phyloP scores from a whole-genome alignment of 2,113 vertebrate species.

The Bettongia penicillata region DNA sequence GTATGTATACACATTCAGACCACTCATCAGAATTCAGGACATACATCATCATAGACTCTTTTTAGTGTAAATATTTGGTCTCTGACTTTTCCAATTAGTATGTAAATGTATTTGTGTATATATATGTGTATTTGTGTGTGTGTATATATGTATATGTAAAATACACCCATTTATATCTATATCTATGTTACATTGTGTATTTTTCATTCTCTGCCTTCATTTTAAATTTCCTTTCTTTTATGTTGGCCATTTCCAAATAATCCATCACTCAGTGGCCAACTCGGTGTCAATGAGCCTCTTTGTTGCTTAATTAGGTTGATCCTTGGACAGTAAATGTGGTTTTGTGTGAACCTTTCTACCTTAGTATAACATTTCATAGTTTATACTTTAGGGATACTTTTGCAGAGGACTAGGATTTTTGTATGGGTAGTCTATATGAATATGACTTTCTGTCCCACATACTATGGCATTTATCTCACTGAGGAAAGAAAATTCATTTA shows the following conservation, averaged over 20 bases:
- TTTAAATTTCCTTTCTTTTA: neutral
- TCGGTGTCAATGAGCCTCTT: neutral
- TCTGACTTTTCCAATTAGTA: neutral
- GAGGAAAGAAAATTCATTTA: neutral
- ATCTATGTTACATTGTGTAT: neutral
- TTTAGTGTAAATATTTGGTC: neutral
- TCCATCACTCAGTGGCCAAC: neutral
- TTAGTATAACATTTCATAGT: neutral
- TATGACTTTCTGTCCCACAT: neutral
- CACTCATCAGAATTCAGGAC: slow-evolving; percentile 26
- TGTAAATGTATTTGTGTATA: neutral
- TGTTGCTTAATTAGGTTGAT: neutral
- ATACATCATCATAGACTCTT: neutral
- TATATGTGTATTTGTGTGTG: neutral
- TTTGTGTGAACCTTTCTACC: neutral
- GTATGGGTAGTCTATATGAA: neutral
- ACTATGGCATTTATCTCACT: neutral
- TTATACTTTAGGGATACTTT: neutral
- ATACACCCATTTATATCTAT: neutral
- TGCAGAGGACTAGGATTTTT: neutral
- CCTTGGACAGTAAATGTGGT: neutral
- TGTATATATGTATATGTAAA: neutral
- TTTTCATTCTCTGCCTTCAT: neutral
- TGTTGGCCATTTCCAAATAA: neutral
- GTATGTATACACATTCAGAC: too few species aligned